These are phyloP conservation scores for Cylloceria caligata DNA, from an alignment of 2,888 invertebrate genomes.

Conservation along the genomic window DNA sequence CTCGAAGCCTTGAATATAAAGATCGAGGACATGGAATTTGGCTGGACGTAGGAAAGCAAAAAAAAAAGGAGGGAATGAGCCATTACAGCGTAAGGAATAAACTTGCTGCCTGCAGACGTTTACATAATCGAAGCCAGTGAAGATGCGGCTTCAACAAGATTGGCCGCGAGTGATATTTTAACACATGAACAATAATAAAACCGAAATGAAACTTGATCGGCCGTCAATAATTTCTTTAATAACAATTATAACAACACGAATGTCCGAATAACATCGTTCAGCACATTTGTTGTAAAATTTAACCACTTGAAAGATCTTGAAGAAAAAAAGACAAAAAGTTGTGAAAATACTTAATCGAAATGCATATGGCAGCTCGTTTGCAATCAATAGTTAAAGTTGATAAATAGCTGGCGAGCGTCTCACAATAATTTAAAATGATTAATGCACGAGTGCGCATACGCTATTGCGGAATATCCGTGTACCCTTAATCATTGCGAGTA, in stretches of 20 bases:
- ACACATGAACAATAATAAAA: conserved; percentile 50
- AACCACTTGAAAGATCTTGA: conserved; percentile 34
- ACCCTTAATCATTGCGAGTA: conserved; percentile 18
- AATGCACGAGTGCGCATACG: conserved; percentile 20
- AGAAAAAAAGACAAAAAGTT: neutral
- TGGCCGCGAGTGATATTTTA: conserved; percentile 60
- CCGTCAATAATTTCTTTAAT: neutral
- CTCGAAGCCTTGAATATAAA: conserved; percentile 81
- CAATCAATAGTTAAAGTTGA: neutral
- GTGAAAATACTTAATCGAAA: conserved; percentile 5
- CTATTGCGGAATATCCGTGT: conserved; percentile 29
- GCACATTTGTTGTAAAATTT: conserved; percentile 14
- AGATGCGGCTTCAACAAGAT: conserved; percentile 4
- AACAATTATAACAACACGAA: neutral
- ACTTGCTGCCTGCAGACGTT: neutral
- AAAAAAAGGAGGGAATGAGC: conserved; percentile 4
- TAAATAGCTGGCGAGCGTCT: conserved; percentile 19
- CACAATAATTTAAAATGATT: conserved; percentile 39
- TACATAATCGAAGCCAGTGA: conserved; percentile 32
- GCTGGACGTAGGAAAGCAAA: conserved; percentile 74
- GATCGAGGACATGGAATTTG: conserved; percentile 81
- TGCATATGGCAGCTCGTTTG: neutral
- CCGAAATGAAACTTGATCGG: conserved; percentile 29
- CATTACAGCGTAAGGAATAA: conserved; percentile 36
- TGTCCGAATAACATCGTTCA: neutral